Evolutionary conservation across 2,888 invertebrate species (phyloP).

Genomic region (Troides helena): DNA sequence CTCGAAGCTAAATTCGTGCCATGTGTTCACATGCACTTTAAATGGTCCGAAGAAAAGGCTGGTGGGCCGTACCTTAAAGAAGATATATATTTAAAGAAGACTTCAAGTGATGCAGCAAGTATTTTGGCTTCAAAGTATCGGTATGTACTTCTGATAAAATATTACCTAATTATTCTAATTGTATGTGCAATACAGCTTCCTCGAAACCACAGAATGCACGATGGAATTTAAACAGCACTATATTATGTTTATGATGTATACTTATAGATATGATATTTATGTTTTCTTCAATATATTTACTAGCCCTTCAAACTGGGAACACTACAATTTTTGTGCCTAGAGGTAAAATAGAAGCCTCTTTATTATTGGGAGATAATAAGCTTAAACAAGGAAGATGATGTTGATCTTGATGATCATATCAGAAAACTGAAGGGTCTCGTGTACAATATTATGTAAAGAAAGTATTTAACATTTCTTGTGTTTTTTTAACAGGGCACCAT

Average conservation of each 20-base stretch:
- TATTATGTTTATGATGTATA: not conserved
- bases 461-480: not conserved
- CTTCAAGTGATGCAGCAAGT: conserved; percentile 84
- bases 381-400: too few relatives aligned
- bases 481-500: conserved; percentile 57
- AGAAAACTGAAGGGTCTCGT: not conserved
- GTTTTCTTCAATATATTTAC: not conserved
- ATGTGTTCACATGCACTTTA: conserved; percentile 87
- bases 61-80: conserved; percentile 76
- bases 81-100: conserved; percentile 81
- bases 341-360: too few relatives aligned
- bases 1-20: conserved; percentile 89
- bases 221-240: not conserved
- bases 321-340: too few relatives aligned
- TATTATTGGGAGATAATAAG: too few relatives aligned
- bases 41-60: conserved; percentile 65
- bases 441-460: not conserved
- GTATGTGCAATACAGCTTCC: too few relatives aligned
- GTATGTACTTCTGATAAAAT: conserved; percentile 48
- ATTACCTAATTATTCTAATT: not conserved
- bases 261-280: not conserved
- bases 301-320: not conserved
- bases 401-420: too few relatives aligned
- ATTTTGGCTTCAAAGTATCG: conserved; percentile 85
- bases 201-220: too few relatives aligned